These are phyloP conservation scores for Mesembrinibis cayennensis DNA, from an alignment of 2,113 vertebrate genomes.

Conservation along the genomic window DNA sequence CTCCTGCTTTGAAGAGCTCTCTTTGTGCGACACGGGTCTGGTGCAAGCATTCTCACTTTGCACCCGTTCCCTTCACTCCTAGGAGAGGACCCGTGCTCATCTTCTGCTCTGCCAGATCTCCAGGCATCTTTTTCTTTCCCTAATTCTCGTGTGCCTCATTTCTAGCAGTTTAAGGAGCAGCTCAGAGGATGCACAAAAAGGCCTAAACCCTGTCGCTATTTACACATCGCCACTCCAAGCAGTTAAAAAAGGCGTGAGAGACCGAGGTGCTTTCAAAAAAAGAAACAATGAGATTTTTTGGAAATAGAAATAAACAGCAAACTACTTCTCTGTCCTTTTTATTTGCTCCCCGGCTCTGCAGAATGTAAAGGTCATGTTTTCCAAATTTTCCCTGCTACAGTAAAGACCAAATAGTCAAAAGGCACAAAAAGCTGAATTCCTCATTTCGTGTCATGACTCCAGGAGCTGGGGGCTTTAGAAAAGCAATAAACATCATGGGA, in stretches of 20 bases:
- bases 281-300: background rate
- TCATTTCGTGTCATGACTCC: background rate
- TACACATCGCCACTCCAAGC: background rate
- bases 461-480: background rate
- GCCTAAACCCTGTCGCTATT: background rate
- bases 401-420: conserved; percentile 8
- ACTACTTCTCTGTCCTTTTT: background rate
- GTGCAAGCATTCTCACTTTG: background rate
- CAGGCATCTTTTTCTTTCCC: background rate
- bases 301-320: conserved; percentile 32
- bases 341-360: background rate
- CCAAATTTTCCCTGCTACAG: background rate
- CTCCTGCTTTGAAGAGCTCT: conserved; percentile 14
- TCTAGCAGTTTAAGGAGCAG: background rate
- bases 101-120: background rate
- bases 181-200: background rate
- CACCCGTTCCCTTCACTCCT: background rate
- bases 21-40: fast-evolving
- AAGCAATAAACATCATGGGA: background rate
- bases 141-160: background rate
- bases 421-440: background rate
- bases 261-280: background rate
- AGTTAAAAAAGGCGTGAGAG: background rate
- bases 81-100: background rate
- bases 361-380: conserved; percentile 28